Percentiles rank a stretch among this genome's conserved stretches.
Evolutionary conservation across 2,113 vertebrate species (phyloP).

Genomic region (Solenodon paradoxus): DNA sequence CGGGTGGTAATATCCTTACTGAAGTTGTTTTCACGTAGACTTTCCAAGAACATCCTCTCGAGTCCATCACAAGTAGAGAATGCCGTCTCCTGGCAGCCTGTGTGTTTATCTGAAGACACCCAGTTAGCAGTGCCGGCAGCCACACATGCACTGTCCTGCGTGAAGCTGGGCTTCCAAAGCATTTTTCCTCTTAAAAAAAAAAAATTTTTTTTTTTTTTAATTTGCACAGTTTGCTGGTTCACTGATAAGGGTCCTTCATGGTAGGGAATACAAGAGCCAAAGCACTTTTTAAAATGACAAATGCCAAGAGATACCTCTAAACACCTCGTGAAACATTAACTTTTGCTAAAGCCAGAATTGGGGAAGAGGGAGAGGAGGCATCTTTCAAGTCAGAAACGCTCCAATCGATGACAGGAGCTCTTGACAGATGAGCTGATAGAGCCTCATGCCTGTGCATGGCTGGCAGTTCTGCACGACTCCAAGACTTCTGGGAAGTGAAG

Average conservation of each 20-base stretch:
- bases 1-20: neutral
- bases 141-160: neutral
- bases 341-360: neutral
- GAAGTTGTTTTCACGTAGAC: neutral
- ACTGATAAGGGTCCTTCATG: neutral
- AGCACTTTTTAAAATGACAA: neutral
- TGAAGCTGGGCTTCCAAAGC: neutral
- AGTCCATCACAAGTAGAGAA: neutral
- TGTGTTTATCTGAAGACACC: neutral
- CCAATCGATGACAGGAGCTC: neutral
- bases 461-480: neutral
- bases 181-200: neutral
- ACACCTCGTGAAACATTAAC: neutral
- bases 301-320: neutral
- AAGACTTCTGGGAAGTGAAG: neutral
- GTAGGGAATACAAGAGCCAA: neutral
- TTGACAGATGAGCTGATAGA: neutral
- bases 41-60: neutral
- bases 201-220: neutral
- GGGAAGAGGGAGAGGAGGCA: too few species aligned
- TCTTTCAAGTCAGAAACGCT: neutral
- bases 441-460: fast-evolving
- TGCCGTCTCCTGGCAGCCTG: neutral
- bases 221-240: neutral
- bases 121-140: neutral